These are phyloP conservation scores for Teinopalpus imperialis DNA, from an alignment of 2,888 invertebrate genomes.

Conservation along the genomic window DNA sequence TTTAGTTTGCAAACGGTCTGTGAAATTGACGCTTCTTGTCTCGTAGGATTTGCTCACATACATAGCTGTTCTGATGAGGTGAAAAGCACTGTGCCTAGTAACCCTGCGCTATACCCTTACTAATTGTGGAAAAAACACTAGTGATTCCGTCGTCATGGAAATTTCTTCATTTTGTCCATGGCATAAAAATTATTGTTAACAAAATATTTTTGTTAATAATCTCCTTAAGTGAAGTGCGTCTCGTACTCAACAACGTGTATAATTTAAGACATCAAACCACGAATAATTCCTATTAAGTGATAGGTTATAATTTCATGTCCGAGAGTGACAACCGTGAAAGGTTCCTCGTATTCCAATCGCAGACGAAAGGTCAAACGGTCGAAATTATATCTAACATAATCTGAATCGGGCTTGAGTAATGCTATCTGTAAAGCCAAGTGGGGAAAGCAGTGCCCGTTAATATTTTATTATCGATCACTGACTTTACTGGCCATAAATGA, in stretches of 20 bases:
- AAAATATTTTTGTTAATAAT: constrained; percentile 1
- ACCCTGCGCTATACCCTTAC: no score
- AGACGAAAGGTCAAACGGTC: constrained; percentile 31
- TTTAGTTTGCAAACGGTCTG: no score
- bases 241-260: neutral
- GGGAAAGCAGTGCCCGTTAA: constrained; percentile 41
- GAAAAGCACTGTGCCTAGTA: no score
- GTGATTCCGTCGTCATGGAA: no score
- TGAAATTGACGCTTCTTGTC: no score
- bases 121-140: no score
- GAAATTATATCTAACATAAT: constrained; percentile 30
- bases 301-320: constrained; percentile 17
- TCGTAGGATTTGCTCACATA: no score
- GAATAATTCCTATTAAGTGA: constrained; percentile 10
- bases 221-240: neutral
- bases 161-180: no score
- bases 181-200: no score
- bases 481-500: constrained; percentile 28
- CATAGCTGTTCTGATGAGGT: no score
- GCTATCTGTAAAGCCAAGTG: constrained; percentile 32
- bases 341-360: constrained; percentile 27
- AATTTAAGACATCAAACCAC: constrained; percentile 14
- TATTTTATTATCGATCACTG: constrained; percentile 48
- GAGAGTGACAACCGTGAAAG: constrained; percentile 27
- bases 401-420: constrained; percentile 19